Evolutionary conservation across 2,113 vertebrate genomes (phyloP), one percentile per base, ranked within the genome.

Genomic region (Salvelinus alpinus): DNA sequence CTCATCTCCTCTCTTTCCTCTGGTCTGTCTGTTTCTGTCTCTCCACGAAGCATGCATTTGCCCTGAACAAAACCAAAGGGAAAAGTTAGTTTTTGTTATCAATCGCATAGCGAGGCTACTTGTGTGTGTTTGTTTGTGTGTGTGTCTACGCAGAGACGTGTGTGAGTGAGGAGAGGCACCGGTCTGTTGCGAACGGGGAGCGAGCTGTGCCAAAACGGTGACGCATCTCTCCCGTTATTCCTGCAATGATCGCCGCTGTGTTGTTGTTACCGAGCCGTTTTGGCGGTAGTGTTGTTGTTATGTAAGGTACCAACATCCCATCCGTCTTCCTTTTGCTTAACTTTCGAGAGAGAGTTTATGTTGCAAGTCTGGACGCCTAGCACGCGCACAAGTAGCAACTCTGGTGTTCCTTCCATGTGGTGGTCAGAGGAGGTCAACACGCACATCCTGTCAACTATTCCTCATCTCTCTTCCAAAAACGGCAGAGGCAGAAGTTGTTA

Each of bases 321-420:
- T 16, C 48, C 20, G 20, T 1, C 5, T 67, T 16, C 13, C 65
- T 27, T 7, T n/a, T n/a, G 3, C 29, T 67, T 67, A 67, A 67
- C 16, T 7, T 70, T 48, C n/a, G 64, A 9, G 22, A 65, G 31
- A 65, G 34, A 47, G 34, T 64, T 60, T 48, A 47, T 12, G 16
- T 67, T 31, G 27, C 16, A 34, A 24, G 5, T 24, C 38, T 18
- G 48, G 24, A 38, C 64, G 67, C 64, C 74, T 68, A 48, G 65
- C 14, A 51, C 65, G 34, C 3, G 71, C 85, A 70, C 72, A 88
- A 82, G 85, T 89, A 79, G 86, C 54, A 87, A 90, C 91, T 57
- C 0, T 5, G 1, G 70, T 60, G 74, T 81, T 59, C 13, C 67
- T 20, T 22, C 13, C 8, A 18, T 7, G 6, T 44, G 25, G 3